These are phyloP conservation scores for Lepus timidus DNA, from an alignment of 2,113 vertebrate species.

Conservation along the genomic window DNA sequence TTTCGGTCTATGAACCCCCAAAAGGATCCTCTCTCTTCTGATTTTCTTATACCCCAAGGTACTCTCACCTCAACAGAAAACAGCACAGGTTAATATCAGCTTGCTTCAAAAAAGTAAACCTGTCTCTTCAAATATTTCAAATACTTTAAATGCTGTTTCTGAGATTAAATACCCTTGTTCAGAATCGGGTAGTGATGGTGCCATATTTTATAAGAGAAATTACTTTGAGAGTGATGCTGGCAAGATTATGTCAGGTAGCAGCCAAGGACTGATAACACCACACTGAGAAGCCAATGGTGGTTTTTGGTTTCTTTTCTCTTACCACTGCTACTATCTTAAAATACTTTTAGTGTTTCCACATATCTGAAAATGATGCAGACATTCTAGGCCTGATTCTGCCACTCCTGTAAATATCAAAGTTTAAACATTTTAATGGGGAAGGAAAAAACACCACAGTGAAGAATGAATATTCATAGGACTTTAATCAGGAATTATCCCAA, in stretches of 20 bases:
- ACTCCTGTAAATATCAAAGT: conserved; percentile 53
- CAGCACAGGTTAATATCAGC: conserved; percentile 24
- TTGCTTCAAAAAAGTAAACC: conserved; percentile 27
- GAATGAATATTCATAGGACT: conserved; percentile 17
- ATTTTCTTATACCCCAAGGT: background rate
- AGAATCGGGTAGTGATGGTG: conserved; percentile 42
- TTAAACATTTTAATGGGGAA: conserved; percentile 4
- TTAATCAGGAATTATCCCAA: conserved; percentile 37
- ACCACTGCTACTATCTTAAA: conserved; percentile 22
- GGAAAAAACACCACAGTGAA: background rate
- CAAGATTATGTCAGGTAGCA: conserved; percentile 9
- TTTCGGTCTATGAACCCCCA: conserved; percentile 22
- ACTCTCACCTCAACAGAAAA: conserved; percentile 52
- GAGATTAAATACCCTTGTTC: conserved; percentile 60
- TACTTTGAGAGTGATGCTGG: conserved; percentile 64
- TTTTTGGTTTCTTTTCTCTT: conserved; percentile 11
- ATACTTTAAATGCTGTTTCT: conserved; percentile 67
- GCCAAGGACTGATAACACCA: conserved; percentile 37
- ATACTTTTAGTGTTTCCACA: conserved; percentile 47
- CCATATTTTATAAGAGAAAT: conserved; percentile 55
- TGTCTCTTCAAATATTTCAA: conserved; percentile 62
- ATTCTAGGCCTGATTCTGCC: conserved; percentile 46
- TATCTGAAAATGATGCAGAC: conserved; percentile 53
- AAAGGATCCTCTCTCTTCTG: conserved; percentile 53
- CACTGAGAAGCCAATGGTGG: background rate